Evolutionary conservation across 2,888 invertebrate genomes (phyloP).

Genomic region (Mechanitis messenoides): DNA sequence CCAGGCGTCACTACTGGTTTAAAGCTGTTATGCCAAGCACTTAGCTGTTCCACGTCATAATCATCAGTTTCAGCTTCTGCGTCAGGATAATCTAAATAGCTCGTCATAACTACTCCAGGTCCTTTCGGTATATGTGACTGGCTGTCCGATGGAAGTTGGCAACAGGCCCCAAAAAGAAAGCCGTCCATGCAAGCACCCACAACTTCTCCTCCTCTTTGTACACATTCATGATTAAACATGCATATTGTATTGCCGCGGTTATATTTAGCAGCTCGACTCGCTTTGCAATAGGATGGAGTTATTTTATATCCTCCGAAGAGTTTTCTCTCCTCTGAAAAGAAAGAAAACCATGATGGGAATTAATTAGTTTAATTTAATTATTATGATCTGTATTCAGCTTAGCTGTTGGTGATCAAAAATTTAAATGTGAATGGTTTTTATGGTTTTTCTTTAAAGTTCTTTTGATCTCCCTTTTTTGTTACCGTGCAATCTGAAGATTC

Average conservation of each 20-base stretch:
- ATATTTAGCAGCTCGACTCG: constrained; percentile 78
- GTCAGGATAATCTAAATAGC: constrained; percentile 67
- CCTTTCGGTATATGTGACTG: constrained; percentile 71
- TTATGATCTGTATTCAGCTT: no score
- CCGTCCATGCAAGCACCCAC: constrained; percentile 95
- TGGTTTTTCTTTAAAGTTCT: no score
- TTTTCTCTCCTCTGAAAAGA: constrained; percentile 74
- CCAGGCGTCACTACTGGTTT: constrained; percentile 70
- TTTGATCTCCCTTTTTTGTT: no score
- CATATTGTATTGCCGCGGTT: constrained; percentile 86
- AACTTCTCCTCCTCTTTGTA: constrained; percentile 84
- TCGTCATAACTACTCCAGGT: constrained; percentile 69
- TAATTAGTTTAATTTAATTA: neutral
- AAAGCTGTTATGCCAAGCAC: constrained; percentile 65
- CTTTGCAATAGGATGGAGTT: constrained; percentile 87
- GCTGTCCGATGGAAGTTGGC: constrained; percentile 79
- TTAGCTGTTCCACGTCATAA: constrained; percentile 63
- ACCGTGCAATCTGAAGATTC: no score
- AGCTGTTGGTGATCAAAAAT: no score
- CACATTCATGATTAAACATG: constrained; percentile 96
- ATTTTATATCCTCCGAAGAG: constrained; percentile 91
- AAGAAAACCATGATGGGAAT: neutral
- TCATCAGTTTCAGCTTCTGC: constrained; percentile 49
- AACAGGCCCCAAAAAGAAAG: constrained; percentile 94
- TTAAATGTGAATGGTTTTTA: no score